Evolutionary conservation across 2,113 vertebrate species (phyloP), one percentile per base, ranked within the genome.

Genomic region (Brachyhypopomus gauderio): DNA sequence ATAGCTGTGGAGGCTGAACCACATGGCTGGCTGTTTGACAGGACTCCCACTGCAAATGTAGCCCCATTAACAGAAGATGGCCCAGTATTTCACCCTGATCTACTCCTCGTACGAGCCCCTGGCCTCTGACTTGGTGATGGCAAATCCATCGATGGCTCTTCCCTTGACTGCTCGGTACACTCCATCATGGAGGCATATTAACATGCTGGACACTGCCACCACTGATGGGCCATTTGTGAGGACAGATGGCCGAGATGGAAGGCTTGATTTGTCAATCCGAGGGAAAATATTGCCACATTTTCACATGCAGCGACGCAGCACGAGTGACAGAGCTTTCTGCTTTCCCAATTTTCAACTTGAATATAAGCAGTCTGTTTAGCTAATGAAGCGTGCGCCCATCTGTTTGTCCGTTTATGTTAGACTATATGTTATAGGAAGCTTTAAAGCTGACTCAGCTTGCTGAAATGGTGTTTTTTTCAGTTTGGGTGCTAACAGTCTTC

Each of bases 221-320:
- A 72, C 66, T 38, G 77, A 82, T 75, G 63, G 45, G 41, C 62
- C 75, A 64, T 85, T 82, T 78, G 77, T 70, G 30, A 82, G 79
- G 71, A 75, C 84, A 82, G 84, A 85, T 82, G 75, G 79, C 41
- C 48, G 62, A 79, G 45, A 78, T 41, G n/a, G 79, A 82, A 71
- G 71, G 71, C 79, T 75, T 82, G 70, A 85, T 82, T 82, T 85
- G 76, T 75, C 75, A 85, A 64, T 64, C n/a, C 11, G 34, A 59
- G 25, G 62, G 25, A 55, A 78, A n/a, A 81, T 60, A 72, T 75
- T 22, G 20, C 83, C 64, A 70, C 45, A 14, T 30, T 82, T 64
- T 74, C 27, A 45, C 79, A 74, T 16, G 76, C 55, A 75, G 66
- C 16, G n/a, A 77, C 78, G 56, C 55, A 74, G 75, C 60, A 60